phyloP scores from a whole-genome alignment of 92 coral and sea anemone genomes.

The Zoanthus sociatus region DNA sequence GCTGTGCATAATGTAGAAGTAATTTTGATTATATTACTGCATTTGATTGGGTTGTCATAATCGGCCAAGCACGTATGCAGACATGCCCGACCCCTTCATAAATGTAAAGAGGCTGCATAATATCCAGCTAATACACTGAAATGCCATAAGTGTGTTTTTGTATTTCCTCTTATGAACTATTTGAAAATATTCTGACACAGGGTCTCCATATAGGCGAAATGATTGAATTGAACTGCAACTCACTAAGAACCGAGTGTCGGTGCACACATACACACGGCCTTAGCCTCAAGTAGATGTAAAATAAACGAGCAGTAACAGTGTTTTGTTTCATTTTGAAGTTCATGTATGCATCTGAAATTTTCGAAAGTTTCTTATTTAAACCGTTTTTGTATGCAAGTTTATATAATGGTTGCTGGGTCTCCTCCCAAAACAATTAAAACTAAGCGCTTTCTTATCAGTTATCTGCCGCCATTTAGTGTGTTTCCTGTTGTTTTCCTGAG shows the following conservation, averaged over 20 bases:
- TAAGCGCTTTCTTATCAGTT: no score
- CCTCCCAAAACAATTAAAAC: no score
- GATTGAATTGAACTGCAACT: constrained; percentile 4
- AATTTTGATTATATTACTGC: not conserved
- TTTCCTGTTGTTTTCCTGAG: no score
- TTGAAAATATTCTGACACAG: not conserved
- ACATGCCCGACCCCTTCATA: not conserved
- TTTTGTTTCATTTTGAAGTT: no score
- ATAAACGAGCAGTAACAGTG: no score
- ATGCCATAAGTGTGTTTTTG: constrained; percentile 4
- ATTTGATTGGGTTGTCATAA: not conserved
- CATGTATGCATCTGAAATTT: no score
- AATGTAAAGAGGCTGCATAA: not conserved
- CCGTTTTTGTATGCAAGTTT: no score
- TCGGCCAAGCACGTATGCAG: constrained; percentile 4
- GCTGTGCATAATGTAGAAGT: constrained; percentile 1
- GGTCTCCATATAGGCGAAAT: constrained; percentile 1
- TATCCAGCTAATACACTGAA: constrained; percentile 4
- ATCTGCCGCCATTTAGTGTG: no score
- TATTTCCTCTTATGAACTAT: constrained; percentile 2
- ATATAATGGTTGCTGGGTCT: no score
- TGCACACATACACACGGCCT: no score
- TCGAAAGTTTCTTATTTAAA: no score
- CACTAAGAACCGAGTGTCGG: not conserved
- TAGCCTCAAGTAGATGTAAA: no score